These are phyloP conservation scores for Entelurus aequoreus DNA, from an alignment of 2,113 vertebrate species.

Conservation along the genomic window DNA sequence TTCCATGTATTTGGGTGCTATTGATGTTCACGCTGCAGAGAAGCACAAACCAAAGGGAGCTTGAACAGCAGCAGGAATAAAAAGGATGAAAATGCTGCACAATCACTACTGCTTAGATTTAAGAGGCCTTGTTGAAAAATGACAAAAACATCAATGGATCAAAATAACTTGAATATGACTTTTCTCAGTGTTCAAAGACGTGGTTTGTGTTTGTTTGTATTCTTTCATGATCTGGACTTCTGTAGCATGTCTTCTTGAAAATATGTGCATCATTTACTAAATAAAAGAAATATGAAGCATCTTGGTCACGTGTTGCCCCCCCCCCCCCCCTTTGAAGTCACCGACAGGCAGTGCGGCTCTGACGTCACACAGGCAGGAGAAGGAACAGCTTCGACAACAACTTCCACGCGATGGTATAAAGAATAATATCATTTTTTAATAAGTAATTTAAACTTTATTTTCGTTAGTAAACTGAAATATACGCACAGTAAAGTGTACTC, in stretches of 20 bases:
- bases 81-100: slow-evolving; percentile 64
- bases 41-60: slow-evolving; percentile 79
- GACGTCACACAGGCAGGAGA: too few species aligned
- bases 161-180: slow-evolving; percentile 64
- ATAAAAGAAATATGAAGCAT: slow-evolving; percentile 54
- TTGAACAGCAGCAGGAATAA: slow-evolving; percentile 67
- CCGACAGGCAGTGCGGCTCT: too few species aligned
- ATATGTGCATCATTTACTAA: slow-evolving; percentile 74
- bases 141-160: slow-evolving; percentile 32
- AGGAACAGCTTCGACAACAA: too few species aligned
- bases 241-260: slow-evolving; percentile 75
- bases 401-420: too few species aligned
- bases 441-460: neutral
- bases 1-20: slow-evolving; percentile 70
- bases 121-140: slow-evolving; percentile 67
- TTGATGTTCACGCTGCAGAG: slow-evolving; percentile 66
- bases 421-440: too few species aligned
- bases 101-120: slow-evolving; percentile 71
- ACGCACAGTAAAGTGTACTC: too few species aligned
- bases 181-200: slow-evolving; percentile 67
- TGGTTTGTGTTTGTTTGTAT: slow-evolving; percentile 55
- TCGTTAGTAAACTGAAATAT: neutral
- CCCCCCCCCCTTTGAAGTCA: too few species aligned
- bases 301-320: neutral
- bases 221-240: slow-evolving; percentile 58